Evolutionary conservation across 2,113 vertebrate genomes (phyloP), one percentile per base, ranked within the genome.

Genomic region (Psilopsiagon aymara): DNA sequence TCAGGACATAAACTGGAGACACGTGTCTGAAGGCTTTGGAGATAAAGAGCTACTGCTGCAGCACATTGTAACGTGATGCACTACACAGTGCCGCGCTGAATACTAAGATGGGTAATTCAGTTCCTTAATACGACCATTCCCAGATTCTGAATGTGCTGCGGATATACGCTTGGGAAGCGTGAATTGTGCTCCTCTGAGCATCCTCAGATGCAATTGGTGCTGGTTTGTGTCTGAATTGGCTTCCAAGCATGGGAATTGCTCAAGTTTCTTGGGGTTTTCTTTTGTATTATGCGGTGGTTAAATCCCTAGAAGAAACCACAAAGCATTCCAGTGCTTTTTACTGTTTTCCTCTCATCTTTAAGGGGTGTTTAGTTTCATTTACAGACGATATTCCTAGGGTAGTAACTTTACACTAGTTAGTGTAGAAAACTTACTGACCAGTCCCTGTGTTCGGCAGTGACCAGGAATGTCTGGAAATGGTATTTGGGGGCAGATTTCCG

Each of bases 101-200:
- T 31, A 31, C 29, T 19, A 4, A 60, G 44, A 16, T 1, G 5
- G 31, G 62, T 43, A 53, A 1, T 51, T 46, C 15, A 21, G 25
- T 64, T 71, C 82, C 57, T 75, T 17, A 55, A 1, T 19, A 17
- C 2, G 13, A 53, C 51, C 12, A 0, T 67, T 70, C 17, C 59
- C 71, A 1, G 15, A 27, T 78, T 31, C 28, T 49, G 0, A 15
- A 7, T 27, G 57, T 31, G 39, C 52, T 12, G 51, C 29, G 70
- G 53, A 27, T 0, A 0, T 23, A 17, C 1, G 43, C 43, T 18
- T 44, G 6, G 29, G 71, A 62, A 66, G 21, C 13, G 29, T 1
- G 10, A 44, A 19, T 5, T 21, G 4, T 27, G 19, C n/a, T 28
- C 1, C 43, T 84, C 51, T 6, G 15, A 86, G 31, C n/a, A 43